phyloP scores from a whole-genome alignment of 2,888 invertebrate species.

The Ecdyonurus torrentis region DNA sequence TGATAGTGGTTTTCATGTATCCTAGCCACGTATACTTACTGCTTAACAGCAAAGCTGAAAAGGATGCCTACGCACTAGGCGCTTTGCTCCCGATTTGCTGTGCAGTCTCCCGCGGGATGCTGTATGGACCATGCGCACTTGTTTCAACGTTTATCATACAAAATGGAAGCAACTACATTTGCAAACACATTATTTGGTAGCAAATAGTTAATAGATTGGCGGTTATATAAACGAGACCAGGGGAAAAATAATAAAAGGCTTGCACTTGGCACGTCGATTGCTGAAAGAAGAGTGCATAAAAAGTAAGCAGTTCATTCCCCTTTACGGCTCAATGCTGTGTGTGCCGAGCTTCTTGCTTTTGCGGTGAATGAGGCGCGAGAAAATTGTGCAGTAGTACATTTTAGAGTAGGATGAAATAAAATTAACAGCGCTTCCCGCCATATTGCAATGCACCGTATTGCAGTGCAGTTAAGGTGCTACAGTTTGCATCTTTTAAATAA shows the following conservation, averaged over 20 bases:
- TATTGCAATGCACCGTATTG: background rate
- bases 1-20: too few species aligned
- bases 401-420: background rate
- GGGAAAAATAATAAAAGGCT: background rate
- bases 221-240: background rate
- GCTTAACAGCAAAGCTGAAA: background rate
- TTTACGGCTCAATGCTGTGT: background rate
- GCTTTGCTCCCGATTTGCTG: background rate
- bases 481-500: too few species aligned
- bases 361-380: background rate
- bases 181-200: too few species aligned
- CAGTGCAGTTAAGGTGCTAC: too few species aligned
- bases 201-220: too few species aligned
- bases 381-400: background rate
- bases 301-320: background rate
- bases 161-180: background rate
- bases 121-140: too few species aligned
- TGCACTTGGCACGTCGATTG: background rate
- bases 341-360: background rate
- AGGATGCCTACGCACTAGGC: background rate
- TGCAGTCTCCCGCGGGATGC: background rate
- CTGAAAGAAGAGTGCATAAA: background rate
- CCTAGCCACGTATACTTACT: too few species aligned
- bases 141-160: too few species aligned
- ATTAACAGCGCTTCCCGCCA: background rate